These are phyloP conservation scores for Takifugu bimaculatus DNA, from an alignment of 2,113 vertebrate genomes.

Conservation along the genomic window DNA sequence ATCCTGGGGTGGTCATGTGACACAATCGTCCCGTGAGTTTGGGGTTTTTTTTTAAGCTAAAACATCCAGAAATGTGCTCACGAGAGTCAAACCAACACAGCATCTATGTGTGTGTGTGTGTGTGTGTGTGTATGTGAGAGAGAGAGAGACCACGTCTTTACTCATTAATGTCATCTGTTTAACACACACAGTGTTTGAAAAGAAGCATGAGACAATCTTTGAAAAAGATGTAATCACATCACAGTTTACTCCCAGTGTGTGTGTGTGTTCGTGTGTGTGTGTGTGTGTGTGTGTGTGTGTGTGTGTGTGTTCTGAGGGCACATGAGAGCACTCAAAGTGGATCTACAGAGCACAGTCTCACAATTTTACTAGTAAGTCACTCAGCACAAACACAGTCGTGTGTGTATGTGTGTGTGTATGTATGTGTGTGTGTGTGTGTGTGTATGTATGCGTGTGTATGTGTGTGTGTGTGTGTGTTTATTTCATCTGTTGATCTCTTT, in stretches of 20 bases:
- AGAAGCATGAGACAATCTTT: conserved; percentile 79
- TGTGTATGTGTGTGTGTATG: conserved; percentile 12
- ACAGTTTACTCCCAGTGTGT: conserved; percentile 66
- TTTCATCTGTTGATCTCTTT: conserved; percentile 19
- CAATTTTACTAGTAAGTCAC: conserved; percentile 64
- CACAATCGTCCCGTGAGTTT: not conserved
- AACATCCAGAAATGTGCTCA: conserved; percentile 20
- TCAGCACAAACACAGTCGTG: conserved; percentile 60
- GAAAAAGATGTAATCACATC: conserved; percentile 66
- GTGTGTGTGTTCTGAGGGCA: conserved; percentile 44
- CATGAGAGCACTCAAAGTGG: conserved; percentile 58
- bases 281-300: conserved; percentile 24
- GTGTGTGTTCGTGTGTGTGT: conserved; percentile 17
- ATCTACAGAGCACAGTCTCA: conserved; percentile 65
- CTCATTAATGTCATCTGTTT: not conserved
- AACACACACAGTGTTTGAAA: conserved; percentile 52
- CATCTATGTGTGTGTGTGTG: conserved; percentile 21
- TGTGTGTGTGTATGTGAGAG: conserved; percentile 11
- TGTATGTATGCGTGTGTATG: conserved; percentile 24
- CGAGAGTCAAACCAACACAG: not conserved
- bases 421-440: conserved; percentile 4
- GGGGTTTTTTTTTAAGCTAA: conserved; percentile 13
- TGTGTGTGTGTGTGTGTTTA: conserved; percentile 26
- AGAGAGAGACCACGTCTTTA: not conserved
- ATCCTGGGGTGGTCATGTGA: conserved; percentile 4